Percentiles rank a stretch among this genome's conserved stretches.
Evolutionary conservation across 2,797 vertebrate species (phyloP).

Genomic region (Choloepus didactylus): DNA sequence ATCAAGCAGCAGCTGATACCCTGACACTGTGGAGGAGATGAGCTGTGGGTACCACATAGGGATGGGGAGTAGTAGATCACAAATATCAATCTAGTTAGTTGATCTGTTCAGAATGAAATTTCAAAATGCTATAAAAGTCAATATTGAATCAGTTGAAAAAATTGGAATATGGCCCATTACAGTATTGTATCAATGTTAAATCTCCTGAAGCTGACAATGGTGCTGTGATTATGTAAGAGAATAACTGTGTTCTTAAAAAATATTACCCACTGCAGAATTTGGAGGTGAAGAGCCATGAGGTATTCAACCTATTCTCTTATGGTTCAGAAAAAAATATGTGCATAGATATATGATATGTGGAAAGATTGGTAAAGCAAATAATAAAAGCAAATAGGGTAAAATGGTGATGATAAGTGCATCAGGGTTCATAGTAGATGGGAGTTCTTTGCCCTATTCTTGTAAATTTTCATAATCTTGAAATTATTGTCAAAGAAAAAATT

Average conservation of each 20-base stretch:
- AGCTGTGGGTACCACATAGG: too few species aligned
- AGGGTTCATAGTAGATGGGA: background rate
- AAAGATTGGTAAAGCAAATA: background rate
- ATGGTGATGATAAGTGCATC: background rate
- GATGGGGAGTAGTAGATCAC: background rate
- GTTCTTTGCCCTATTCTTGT: background rate
- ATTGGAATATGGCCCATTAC: background rate
- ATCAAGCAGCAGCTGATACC: background rate
- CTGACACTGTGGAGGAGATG: background rate
- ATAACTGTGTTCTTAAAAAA: background rate
- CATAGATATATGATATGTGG: background rate
- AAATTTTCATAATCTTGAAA: background rate
- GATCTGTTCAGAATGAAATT: background rate
- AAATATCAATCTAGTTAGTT: background rate
- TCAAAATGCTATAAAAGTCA: background rate
- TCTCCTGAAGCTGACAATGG: background rate
- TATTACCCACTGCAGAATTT: background rate
- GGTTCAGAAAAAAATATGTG: background rate
- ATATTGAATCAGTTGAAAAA: background rate
- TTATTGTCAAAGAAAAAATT: background rate
- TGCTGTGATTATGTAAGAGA: background rate
- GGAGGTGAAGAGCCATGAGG: background rate
- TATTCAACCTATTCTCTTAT: background rate
- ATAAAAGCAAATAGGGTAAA: background rate
- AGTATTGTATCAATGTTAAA: background rate